Conservation (phyloP, 2,888 invertebrate genomes). For the Tiliacea aurago region DNA sequence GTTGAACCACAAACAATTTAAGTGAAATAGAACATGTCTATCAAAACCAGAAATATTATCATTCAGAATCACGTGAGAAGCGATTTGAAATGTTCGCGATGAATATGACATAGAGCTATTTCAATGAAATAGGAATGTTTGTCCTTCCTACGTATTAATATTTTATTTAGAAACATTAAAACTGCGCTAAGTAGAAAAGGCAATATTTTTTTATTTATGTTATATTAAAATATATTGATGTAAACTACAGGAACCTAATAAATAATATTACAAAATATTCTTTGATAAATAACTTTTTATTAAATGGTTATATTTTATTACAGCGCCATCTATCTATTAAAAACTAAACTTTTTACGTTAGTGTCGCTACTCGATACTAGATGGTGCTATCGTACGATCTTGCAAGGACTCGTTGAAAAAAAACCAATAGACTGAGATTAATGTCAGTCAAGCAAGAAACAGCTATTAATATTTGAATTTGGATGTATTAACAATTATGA, state of each 20-base stretch:
- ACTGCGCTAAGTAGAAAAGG: neutral
- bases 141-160: neutral
- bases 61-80: slow-evolving; percentile 25
- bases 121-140: slow-evolving; percentile 1
- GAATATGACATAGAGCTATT: slow-evolving; percentile 15
- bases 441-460: neutral
- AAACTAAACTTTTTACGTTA: slow-evolving; percentile 25
- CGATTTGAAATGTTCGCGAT: slow-evolving; percentile 32
- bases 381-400: slow-evolving; percentile 61
- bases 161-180: neutral
- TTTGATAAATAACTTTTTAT: neutral
- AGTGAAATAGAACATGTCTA: slow-evolving; percentile 29
- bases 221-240: neutral
- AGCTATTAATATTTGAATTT: neutral
- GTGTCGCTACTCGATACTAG: slow-evolving; percentile 79
- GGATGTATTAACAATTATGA: too few species aligned
- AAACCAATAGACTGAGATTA: too few species aligned
- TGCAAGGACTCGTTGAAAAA: too few species aligned
- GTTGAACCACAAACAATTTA: slow-evolving; percentile 29
- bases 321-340: slow-evolving; percentile 68
- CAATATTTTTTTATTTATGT: neutral
- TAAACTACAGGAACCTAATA: neutral
- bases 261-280: neutral
- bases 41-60: slow-evolving; percentile 24
- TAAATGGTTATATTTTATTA: neutral